Evolutionary conservation across 2,113 vertebrate species (phyloP), one percentile per base, ranked within the genome.

Genomic region (Rhodinocichla rosea): DNA sequence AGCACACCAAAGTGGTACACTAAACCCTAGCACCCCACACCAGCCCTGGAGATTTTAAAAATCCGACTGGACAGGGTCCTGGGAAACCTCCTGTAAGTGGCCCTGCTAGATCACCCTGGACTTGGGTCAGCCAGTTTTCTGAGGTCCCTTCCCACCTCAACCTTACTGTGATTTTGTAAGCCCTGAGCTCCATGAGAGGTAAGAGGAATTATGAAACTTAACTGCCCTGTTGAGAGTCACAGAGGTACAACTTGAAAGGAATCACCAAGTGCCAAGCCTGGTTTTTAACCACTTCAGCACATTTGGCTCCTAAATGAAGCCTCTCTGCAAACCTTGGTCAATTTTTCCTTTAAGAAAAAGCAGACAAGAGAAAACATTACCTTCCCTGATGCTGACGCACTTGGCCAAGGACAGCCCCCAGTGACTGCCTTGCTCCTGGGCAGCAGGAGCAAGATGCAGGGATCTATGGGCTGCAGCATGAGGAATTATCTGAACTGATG

Each of bases 41-140:
- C 37, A 73, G 14, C 52, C n/a, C 12, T 74, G 40, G 67, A 53
- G 18, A 65, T 40, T 44, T 2, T 7, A 35, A 77, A 85, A 83
- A 10, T 23, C 10, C 0, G 0, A 11, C 32, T 50, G 55, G 52
- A 78, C 27, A 40, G 28, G 1, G 6, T 80, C 4, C 21, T 69
- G 50, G 47, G 35, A 59, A 71, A 39, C 40, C n/a, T 74, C n/a
- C 56, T 75, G 5, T 37, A 37, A 13, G 33, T 68, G 55, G 45
- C 20, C 33, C 59, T 76, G 50, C 45, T 52, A 44, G 49, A 39
- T 50, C 26, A 65, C 18, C 17, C 27, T 52, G 24, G 53, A 23
- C 30, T 89, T 76, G 49, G 35, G 21, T 12, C 13, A 3, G 23
- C 32, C 0, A 0, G 9, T 68, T 32, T 84, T 57, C 42, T 19